A percentile compares a stretch with the other conserved stretches of the same genome.
phyloP scores from a whole-genome alignment of 2,113 vertebrate species.

The Thryonomys swinderianus region DNA sequence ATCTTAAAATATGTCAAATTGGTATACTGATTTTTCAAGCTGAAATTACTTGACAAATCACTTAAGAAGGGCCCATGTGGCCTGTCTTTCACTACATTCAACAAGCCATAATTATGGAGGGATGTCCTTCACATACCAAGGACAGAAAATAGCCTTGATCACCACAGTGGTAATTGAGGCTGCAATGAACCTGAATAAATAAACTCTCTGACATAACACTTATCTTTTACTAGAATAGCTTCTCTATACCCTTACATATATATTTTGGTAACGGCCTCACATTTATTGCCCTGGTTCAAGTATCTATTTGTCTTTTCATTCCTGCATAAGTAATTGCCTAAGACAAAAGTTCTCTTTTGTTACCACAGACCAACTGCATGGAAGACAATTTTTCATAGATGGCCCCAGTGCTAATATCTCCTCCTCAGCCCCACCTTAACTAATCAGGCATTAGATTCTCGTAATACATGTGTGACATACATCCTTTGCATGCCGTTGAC shows the following conservation, averaged over 20 bases:
- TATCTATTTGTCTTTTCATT: not conserved
- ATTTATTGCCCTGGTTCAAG: not conserved
- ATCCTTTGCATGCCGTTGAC: not conserved
- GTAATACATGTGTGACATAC: not conserved
- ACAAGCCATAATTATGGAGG: not conserved
- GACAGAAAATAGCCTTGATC: not conserved
- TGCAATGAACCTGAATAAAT: not conserved
- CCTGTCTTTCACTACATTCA: not conserved
- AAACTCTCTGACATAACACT: not conserved
- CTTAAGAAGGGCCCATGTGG: not conserved
- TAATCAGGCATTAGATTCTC: not conserved
- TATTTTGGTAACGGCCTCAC: not conserved
- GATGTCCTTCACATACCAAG: not conserved
- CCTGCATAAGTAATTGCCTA: not conserved
- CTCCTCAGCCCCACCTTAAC: not conserved
- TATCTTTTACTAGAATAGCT: not conserved
- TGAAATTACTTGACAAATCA: not conserved
- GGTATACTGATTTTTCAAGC: not conserved
- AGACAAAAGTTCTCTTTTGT: not conserved
- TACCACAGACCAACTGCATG: not conserved
- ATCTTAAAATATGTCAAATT: not conserved
- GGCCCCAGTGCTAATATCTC: not conserved
- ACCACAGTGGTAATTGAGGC: not conserved
- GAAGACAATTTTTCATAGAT: not conserved
- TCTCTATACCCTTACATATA: no score